Evolutionary conservation across 2,888 invertebrate genomes (phyloP), one percentile per base, ranked within the genome.

Genomic region (Chironomus riparius): DNA sequence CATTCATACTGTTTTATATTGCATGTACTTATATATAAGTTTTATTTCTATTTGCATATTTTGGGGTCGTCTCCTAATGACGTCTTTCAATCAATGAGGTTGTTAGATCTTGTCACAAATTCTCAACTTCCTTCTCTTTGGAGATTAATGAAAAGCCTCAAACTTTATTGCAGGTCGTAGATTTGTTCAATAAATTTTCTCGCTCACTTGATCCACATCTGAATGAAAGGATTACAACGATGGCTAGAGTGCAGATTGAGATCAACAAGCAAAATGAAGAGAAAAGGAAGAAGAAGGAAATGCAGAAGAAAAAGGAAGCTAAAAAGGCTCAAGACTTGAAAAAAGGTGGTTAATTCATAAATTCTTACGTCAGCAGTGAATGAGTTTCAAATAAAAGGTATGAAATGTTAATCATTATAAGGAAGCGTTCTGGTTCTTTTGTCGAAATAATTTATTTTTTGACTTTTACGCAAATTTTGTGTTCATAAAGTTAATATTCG

Each of bases 201-300:
- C 12, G 4, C 7, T 38, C 13, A 22, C 48, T 62, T 50, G 72
- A 73, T 28, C 28, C 28, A 28, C 62, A 61, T 18, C 4, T 21
- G n/a, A 12, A 12, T 15, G 47, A 62, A 18, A 61, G 61, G 5
- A 24, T 5, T 2, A 5, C 10, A n/a, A 62, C 61, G 13, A 62
- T 73, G 28, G 62, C 15, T 3, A 56, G 62, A 62, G 47, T 62
- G 0, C 72, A 73, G 38, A 18, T 13, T 4, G 21, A 62, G 4
- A 24, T 73, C 21, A 18, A 73, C 18, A 73, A 73, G 18, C 38
- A 61, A 12, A 73, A 73, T n/a, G 56, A 71, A 28, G 56, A 50
- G 12, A 28, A 70, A 18, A 5, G 47, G 2, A 15, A 13, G 7
- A 47, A 70, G 15, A 50, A 50, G 6, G 50, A 15, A 12, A 71